These are phyloP conservation scores for Jaculus jaculus DNA, from an alignment of 2,113 vertebrate species.

Conservation along the genomic window DNA sequence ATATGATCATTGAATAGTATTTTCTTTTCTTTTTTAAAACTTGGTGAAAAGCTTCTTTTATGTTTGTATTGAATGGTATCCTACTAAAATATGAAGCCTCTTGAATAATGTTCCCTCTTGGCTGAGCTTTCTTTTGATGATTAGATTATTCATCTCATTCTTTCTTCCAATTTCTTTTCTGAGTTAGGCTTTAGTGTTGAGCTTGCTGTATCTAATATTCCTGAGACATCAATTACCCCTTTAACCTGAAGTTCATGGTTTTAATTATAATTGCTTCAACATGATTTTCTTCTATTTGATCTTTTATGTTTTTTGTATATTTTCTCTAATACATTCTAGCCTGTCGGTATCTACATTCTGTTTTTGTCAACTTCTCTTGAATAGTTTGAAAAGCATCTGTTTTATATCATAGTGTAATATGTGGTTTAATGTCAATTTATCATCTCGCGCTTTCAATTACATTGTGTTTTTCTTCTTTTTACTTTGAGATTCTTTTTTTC, in stretches of 20 bases:
- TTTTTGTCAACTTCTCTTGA: not conserved
- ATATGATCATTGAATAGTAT: not conserved
- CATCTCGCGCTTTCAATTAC: not conserved
- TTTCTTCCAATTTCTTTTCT: slow-evolving; percentile 14
- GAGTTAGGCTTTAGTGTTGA: not conserved
- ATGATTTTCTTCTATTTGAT: slow-evolving; percentile 40
- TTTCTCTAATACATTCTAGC: not conserved
- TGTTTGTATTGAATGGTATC: not conserved
- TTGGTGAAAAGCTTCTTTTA: not conserved
- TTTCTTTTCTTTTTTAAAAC: not conserved
- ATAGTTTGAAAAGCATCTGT: not conserved
- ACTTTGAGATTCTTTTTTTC: not conserved
- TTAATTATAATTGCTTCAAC: slow-evolving; percentile 28
- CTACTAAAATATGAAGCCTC: not conserved
- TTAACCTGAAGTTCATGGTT: not conserved
- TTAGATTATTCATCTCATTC: not conserved
- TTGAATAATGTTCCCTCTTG: not conserved
- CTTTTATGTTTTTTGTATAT: not conserved
- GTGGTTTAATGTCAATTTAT: not conserved
- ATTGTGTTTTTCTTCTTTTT: not conserved
- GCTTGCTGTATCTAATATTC: not conserved
- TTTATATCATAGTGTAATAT: slow-evolving; percentile 20
- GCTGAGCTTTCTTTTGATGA: not conserved
- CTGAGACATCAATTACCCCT: not conserved
- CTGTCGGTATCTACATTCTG: not conserved